These are phyloP conservation scores for Agraylea sexmaculata DNA, from an alignment of 1,140 invertebrate genomes.

Conservation along the genomic window DNA sequence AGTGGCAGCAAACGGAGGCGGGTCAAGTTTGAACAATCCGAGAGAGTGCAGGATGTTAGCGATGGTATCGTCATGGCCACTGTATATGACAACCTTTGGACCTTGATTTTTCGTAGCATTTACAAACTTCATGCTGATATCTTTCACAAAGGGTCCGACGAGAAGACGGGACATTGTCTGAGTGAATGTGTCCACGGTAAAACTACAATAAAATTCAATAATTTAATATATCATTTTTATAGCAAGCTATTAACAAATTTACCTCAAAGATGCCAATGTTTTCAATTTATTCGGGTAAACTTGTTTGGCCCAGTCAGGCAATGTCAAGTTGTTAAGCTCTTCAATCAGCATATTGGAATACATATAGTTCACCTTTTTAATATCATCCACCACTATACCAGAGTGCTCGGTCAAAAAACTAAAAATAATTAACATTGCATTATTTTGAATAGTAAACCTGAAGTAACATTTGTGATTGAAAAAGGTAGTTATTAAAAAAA, in stretches of 20 bases:
- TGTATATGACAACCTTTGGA: constrained; percentile 61
- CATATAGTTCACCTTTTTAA: constrained; percentile 45
- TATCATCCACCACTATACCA: constrained; percentile 41
- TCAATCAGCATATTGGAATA: constrained; percentile 62
- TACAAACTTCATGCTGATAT: constrained; percentile 48
- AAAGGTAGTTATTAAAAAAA: too few species aligned
- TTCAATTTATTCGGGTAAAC: constrained; percentile 43
- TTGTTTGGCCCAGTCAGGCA: constrained; percentile 59
- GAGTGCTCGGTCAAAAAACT: constrained; percentile 46
- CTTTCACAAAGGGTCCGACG: constrained; percentile 52
- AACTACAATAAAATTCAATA: constrained; percentile 28
- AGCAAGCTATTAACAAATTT: constrained; percentile 22
- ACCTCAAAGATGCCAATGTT: constrained; percentile 42
- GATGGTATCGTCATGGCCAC: constrained; percentile 73
- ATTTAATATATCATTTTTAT: constrained; percentile 14
- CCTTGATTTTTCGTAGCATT: constrained; percentile 35
- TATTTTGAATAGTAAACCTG: too few species aligned
- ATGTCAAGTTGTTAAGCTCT: constrained; percentile 51
- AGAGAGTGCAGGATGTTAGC: constrained; percentile 63
- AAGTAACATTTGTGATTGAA: too few species aligned
- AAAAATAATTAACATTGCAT: constrained; percentile 19
- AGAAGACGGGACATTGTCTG: constrained; percentile 41
- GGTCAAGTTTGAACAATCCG: constrained; percentile 57
- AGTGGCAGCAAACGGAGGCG: constrained; percentile 59
- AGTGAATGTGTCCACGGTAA: constrained; percentile 38